A percentile compares a stretch with the other conserved stretches of the same genome.
phyloP scores from a whole-genome alignment of 1,140 invertebrate genomes.

The Cylas formicarius region DNA sequence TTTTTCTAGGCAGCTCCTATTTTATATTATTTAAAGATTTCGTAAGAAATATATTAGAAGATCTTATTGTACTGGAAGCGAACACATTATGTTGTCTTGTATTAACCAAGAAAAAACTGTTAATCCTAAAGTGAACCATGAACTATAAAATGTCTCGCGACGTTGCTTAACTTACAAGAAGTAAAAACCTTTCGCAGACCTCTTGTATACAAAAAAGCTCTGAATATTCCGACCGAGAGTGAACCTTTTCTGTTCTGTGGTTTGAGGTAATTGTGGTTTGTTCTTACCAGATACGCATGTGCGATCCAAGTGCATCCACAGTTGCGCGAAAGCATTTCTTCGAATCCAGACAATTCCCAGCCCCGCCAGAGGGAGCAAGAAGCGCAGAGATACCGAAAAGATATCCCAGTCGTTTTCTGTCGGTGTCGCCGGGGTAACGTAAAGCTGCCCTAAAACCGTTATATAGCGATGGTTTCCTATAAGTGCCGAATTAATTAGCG shows the following conservation, averaged over 20 bases:
- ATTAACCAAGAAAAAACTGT: too few species aligned
- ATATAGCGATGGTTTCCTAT: too few species aligned
- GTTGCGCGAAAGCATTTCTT: constrained; percentile 20
- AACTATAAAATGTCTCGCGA: neutral
- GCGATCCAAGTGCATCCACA: constrained; percentile 27
- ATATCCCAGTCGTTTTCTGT: constrained; percentile 1
- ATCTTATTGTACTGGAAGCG: too few species aligned
- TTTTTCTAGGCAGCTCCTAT: too few species aligned
- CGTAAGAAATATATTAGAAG: too few species aligned
- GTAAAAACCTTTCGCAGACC: neutral
- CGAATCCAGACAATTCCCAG: constrained; percentile 21
- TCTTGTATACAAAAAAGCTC: neutral
- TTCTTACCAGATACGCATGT: constrained; percentile 28
- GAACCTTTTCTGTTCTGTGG: constrained; percentile 8
- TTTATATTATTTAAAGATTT: too few species aligned
- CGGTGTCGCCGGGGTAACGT: too few species aligned
- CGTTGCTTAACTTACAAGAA: neutral
- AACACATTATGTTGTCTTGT: too few species aligned
- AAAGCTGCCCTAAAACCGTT: too few species aligned
- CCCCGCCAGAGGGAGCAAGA: constrained; percentile 28
- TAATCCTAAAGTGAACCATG: neutral
- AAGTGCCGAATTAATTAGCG: too few species aligned
- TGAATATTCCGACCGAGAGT: neutral
- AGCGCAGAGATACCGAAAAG: constrained; percentile 20
- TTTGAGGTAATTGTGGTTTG: constrained; percentile 7